Conservation (phyloP, 2,888 invertebrate species). For the Seira ritae region DNA sequence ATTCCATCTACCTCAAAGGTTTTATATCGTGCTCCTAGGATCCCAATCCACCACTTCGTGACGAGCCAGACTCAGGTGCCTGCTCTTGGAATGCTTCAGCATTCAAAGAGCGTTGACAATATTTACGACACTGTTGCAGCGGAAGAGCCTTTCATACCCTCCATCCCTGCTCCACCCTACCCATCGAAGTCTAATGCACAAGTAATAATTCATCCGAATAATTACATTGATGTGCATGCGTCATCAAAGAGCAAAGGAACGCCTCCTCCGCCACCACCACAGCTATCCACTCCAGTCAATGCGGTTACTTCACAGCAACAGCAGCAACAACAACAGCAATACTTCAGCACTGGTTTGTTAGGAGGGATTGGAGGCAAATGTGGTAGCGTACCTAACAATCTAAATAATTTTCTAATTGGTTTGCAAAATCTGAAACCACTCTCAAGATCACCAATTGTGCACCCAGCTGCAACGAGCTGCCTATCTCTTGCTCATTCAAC, state of each 20-base stretch:
- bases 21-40: constrained; percentile 51
- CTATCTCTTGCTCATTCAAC: constrained; percentile 55
- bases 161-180: constrained; percentile 68
- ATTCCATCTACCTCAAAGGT: constrained; percentile 72
- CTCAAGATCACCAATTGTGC: constrained; percentile 72
- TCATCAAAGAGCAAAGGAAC: constrained; percentile 74
- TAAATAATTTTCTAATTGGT: constrained; percentile 72
- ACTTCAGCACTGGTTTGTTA: constrained; percentile 36
- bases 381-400: constrained; percentile 72
- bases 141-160: constrained; percentile 64
- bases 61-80: constrained; percentile 38
- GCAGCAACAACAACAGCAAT: constrained; percentile 33
- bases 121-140: constrained; percentile 73
- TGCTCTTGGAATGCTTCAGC: constrained; percentile 61
- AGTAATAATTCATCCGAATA: constrained; percentile 79
- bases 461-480: constrained; percentile 69
- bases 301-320: neutral
- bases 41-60: constrained; percentile 51
- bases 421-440: constrained; percentile 73
- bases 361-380: constrained; percentile 65
- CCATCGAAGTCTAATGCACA: constrained; percentile 59
- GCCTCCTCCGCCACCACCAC: constrained; percentile 22
- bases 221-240: constrained; percentile 81
- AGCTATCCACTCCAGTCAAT: constrained; percentile 26
- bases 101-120: constrained; percentile 72